Evolutionary conservation across 2,888 invertebrate genomes (phyloP).

Genomic region (Ectemnius continuus): DNA sequence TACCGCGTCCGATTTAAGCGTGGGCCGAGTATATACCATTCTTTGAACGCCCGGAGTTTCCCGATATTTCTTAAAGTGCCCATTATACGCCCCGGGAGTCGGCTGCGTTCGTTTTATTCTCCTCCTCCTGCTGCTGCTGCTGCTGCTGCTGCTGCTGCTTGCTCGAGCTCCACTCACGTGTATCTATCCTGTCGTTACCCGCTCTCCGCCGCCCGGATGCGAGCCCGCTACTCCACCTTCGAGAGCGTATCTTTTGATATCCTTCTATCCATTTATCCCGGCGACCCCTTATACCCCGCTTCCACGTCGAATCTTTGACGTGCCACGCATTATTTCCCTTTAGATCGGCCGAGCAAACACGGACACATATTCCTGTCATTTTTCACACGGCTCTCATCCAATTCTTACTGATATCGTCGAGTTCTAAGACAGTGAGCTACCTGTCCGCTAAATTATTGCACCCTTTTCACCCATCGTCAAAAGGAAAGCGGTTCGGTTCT

Average conservation of each 20-base stretch:
- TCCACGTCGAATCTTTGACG: too few species aligned
- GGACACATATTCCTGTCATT: too few species aligned
- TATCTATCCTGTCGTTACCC: constrained; percentile 15
- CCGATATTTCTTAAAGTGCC: constrained; percentile 46
- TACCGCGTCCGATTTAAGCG: constrained; percentile 41
- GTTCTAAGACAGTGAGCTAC: too few species aligned
- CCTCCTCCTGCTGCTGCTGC: too few species aligned
- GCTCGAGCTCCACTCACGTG: constrained; percentile 19
- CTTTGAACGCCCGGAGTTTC: constrained; percentile 35
- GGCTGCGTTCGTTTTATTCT: constrained; percentile 29
- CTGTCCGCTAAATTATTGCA: too few species aligned
- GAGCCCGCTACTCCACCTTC: background rate
- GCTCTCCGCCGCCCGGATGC: background rate
- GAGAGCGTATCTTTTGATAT: background rate
- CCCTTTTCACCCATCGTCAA: background rate
- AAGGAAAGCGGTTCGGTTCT: background rate
- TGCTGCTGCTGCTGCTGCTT: constrained; percentile 11
- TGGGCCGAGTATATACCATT: constrained; percentile 29
- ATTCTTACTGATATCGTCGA: too few species aligned
- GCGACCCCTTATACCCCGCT: too few species aligned
- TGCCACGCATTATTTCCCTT: too few species aligned
- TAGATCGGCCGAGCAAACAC: too few species aligned
- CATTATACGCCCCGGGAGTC: constrained; percentile 28
- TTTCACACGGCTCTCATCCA: too few species aligned
- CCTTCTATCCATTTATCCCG: background rate